These are phyloP conservation scores for Schizaphis graminum DNA, from an alignment of 2,888 invertebrate species.

Conservation along the genomic window DNA sequence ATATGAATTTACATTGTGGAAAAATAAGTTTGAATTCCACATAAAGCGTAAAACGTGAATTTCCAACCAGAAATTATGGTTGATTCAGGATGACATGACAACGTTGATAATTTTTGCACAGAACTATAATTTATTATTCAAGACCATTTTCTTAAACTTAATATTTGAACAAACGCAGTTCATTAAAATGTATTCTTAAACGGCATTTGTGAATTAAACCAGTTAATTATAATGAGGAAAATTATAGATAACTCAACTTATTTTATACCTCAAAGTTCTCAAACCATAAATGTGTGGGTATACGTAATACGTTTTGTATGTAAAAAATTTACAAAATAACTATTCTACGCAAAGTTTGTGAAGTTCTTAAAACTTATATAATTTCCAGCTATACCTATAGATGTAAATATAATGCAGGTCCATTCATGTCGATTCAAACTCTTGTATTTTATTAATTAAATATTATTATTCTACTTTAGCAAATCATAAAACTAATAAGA, in stretches of 20 bases:
- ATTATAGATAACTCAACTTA: background rate
- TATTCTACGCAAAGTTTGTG: background rate
- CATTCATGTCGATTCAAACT: background rate
- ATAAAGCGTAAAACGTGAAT: background rate
- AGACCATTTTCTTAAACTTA: background rate
- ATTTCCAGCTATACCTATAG: background rate
- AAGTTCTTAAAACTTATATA: background rate
- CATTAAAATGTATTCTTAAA: background rate
- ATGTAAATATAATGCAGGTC: background rate
- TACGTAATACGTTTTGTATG: background rate
- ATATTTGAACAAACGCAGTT: background rate
- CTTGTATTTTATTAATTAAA: background rate
- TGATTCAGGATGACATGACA: background rate
- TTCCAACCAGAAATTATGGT: background rate
- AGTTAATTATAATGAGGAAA: background rate
- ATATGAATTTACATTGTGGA: background rate
- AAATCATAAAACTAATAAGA: conserved; percentile 1
- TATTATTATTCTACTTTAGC: background rate
- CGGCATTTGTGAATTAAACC: background rate
- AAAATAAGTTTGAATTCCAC: background rate
- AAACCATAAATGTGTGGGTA: background rate
- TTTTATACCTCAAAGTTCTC: background rate
- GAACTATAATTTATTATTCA: background rate
- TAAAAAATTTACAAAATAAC: background rate
- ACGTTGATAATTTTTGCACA: background rate